Conservation (phyloP, 2,113 vertebrate species). For the Tychaedon coryphoeus region DNA sequence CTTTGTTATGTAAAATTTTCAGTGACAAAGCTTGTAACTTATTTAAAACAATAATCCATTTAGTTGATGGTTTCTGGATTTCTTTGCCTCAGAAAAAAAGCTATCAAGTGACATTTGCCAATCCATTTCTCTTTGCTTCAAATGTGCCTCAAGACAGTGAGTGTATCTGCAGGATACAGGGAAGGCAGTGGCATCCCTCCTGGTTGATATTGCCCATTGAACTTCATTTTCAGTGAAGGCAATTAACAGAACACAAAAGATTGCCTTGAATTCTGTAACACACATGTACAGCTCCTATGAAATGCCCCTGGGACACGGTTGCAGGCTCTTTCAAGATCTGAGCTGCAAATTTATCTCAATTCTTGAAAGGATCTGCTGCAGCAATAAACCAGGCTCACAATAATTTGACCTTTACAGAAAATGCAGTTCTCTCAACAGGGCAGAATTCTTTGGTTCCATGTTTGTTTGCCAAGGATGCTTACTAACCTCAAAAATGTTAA, state of each 20-base stretch:
- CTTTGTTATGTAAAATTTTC: neutral
- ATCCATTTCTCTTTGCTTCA: neutral
- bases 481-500: neutral
- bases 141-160: neutral
- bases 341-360: conserved; percentile 6
- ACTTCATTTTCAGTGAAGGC: conserved; percentile 16
- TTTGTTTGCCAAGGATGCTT: neutral
- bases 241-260: conserved; percentile 51
- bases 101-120: neutral
- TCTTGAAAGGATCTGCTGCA: conserved; percentile 31
- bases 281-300: neutral
- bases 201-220: neutral
- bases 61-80: neutral
- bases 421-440: neutral
- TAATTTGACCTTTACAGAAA: conserved; percentile 39
- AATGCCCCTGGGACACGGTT: neutral
- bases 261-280: conserved; percentile 3
- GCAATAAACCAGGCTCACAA: neutral
- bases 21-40: neutral
- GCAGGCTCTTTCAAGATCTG: neutral
- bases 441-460: neutral
- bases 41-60: neutral
- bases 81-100: neutral
- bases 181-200: neutral
- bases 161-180: neutral